Conservation (phyloP, 2,888 invertebrate species). For the Itoplectis maculator region DNA sequence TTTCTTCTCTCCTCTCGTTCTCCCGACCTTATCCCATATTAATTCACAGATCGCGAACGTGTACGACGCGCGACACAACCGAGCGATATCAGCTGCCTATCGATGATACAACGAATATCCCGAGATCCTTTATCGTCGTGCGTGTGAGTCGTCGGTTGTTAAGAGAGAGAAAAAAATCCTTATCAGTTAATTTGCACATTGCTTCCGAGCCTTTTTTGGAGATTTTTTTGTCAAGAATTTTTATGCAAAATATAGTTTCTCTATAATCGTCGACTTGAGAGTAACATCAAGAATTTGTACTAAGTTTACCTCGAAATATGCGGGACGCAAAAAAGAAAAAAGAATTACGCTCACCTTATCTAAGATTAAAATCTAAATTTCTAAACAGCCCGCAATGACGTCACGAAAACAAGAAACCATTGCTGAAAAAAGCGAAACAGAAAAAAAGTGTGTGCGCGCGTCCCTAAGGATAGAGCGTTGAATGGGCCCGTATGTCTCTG, state of each 20-base stretch:
- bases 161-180: constrained; percentile 4
- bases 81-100: constrained; percentile 47
- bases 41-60: constrained; percentile 54
- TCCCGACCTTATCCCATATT: constrained; percentile 52
- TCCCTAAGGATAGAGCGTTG: constrained; percentile 1
- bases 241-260: no score
- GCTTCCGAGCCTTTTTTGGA: constrained; percentile 19
- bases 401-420: neutral
- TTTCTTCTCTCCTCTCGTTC: constrained; percentile 45
- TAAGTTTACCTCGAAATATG: no score
- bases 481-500: constrained; percentile 12
- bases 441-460: neutral
- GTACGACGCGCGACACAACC: constrained; percentile 34
- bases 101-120: constrained; percentile 41
- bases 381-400: no score
- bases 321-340: no score
- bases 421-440: neutral
- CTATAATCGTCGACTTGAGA: no score
- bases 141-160: constrained; percentile 17
- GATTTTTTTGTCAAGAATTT: neutral
- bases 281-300: neutral
- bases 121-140: constrained; percentile 47
- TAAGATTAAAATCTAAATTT: neutral
- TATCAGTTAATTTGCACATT: constrained; percentile 21
- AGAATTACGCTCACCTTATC: neutral